Percentiles rank a stretch among this genome's conserved stretches.
Conservation (phyloP, 2,888 invertebrate genomes). For the Melinaea marsaeus region DNA sequence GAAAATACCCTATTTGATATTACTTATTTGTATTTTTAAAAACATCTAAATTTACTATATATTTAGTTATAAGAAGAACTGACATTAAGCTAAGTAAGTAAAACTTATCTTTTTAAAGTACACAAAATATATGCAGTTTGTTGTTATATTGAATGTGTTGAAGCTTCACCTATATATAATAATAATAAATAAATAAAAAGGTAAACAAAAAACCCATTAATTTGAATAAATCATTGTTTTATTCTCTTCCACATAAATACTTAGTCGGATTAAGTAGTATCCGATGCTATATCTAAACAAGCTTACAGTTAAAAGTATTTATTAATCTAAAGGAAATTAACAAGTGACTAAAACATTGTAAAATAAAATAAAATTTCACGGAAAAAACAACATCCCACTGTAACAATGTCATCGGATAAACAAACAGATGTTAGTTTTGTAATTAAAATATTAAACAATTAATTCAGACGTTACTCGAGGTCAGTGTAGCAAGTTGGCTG, state of each 20-base stretch:
- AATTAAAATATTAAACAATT: not conserved
- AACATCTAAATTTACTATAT: too few relatives aligned
- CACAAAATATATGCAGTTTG: too few relatives aligned
- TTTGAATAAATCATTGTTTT: conserved; percentile 65
- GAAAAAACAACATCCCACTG: conserved; percentile 10
- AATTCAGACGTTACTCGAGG: too few relatives aligned
- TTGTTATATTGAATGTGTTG: too few relatives aligned
- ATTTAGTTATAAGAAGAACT: too few relatives aligned
- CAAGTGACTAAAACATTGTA: conserved; percentile 64
- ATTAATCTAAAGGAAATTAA: conserved; percentile 53
- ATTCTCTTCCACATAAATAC: conserved; percentile 73
- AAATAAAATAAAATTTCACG: conserved; percentile 36
- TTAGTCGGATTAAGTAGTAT: conserved; percentile 54
- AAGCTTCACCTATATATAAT: too few relatives aligned
- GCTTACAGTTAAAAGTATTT: conserved; percentile 54
- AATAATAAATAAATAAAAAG: not conserved
- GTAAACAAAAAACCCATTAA: conserved; percentile 42
- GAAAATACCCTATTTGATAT: too few relatives aligned
- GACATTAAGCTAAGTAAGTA: too few relatives aligned
- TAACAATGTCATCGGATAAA: not conserved
- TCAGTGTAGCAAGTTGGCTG: too few relatives aligned
- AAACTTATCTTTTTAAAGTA: too few relatives aligned
- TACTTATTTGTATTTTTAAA: too few relatives aligned
- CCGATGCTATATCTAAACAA: conserved; percentile 51
- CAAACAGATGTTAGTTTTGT: not conserved